A percentile compares a stretch with the other conserved stretches of the same genome.
phyloP scores from a whole-genome alignment of 1,140 invertebrate genomes.

The Drosophila auraria region DNA sequence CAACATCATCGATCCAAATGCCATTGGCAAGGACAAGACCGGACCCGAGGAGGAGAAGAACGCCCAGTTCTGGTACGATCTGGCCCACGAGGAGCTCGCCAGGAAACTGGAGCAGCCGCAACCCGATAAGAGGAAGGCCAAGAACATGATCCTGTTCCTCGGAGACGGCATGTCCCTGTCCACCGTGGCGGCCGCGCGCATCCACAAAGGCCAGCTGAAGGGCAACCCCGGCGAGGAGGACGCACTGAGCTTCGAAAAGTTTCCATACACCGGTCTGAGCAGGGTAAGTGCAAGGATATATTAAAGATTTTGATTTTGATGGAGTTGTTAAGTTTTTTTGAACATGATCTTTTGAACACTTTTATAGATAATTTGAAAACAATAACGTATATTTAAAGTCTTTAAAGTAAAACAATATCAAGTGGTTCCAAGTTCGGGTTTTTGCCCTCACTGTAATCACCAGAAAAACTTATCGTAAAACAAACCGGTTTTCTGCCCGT shows the following conservation, averaged over 20 bases:
- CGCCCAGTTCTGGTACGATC: conserved; percentile 69
- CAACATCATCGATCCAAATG: conserved; percentile 31
- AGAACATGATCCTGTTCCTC: conserved; percentile 91
- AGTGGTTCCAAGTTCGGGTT: too few species aligned
- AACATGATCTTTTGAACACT: too few species aligned
- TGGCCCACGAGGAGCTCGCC: conserved; percentile 58
- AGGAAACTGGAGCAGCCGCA: conserved; percentile 40
- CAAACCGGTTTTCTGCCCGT: too few species aligned
- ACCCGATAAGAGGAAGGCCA: conserved; percentile 85
- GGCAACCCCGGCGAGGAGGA: conserved; percentile 88
- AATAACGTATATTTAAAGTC: too few species aligned
- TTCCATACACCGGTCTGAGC: conserved; percentile 90
- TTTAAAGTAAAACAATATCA: too few species aligned
- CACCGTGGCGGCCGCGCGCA: conserved; percentile 89
- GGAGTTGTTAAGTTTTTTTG: too few species aligned
- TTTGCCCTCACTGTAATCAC: too few species aligned
- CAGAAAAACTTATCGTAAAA: too few species aligned
- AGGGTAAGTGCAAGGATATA: conserved; percentile 84
- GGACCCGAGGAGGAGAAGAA: conserved; percentile 60
- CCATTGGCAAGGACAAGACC: conserved; percentile 25
- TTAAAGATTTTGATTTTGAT: too few species aligned
- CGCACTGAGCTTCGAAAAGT: conserved; percentile 90
- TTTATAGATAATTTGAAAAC: too few species aligned
- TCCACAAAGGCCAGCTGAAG: conserved; percentile 88
- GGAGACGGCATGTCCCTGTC: conserved; percentile 92